Percentiles rank a stretch among this genome's conserved stretches.
Conservation (phyloP, 1,140 invertebrate genomes). For the Leptinotarsa undecemlineata region DNA sequence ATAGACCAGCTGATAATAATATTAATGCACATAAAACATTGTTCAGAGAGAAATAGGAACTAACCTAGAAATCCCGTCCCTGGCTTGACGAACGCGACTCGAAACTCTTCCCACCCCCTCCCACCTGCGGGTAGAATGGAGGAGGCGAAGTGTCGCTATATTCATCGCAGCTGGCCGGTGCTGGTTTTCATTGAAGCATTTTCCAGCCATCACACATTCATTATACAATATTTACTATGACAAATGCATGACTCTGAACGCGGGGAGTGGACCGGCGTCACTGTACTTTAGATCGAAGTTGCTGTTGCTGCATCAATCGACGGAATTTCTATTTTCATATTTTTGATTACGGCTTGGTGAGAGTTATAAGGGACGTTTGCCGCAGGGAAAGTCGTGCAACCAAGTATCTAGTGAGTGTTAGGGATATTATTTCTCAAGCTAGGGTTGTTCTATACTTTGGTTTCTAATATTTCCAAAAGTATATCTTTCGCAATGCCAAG, state of each 20-base stretch:
- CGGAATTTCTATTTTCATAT: background rate
- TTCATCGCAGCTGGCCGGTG: conserved; percentile 34
- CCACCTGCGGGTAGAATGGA: background rate
- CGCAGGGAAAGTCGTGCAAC: no score
- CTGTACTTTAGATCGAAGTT: no score
- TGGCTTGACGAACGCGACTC: background rate
- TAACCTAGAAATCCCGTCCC: background rate
- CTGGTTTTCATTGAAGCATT: conserved; percentile 33
- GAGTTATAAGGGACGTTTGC: no score
- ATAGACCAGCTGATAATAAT: no score
- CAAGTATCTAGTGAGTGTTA: no score
- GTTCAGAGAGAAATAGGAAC: no score
- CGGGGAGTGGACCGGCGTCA: background rate
- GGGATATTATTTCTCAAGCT: no score
- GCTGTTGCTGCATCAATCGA: background rate
- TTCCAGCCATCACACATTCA: conserved; percentile 28
- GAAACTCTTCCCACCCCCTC: background rate
- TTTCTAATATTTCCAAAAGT: no score
- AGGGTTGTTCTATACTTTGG: no score
- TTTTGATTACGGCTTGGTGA: background rate
- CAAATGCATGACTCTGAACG: background rate
- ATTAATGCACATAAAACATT: no score
- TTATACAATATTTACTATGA: conserved; percentile 20
- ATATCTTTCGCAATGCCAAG: no score
- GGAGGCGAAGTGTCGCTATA: conserved; percentile 20